A percentile compares a stretch with the other conserved stretches of the same genome.
Conservation (phyloP, 2,888 invertebrate genomes). For the Metellina segmentata region DNA sequence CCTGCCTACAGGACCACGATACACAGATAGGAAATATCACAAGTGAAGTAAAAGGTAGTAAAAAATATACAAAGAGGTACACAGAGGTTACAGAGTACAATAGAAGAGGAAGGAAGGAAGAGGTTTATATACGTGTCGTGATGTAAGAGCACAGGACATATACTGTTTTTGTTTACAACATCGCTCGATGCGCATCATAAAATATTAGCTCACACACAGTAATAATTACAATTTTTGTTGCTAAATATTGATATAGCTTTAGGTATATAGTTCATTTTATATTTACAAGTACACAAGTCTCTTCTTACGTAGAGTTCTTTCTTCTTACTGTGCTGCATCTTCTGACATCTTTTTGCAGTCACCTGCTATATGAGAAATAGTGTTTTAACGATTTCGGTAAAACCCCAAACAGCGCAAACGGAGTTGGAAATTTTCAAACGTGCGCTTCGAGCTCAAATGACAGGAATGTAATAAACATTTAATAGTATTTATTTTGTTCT, state of each 20-base stretch:
- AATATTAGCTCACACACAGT: constrained; percentile 72
- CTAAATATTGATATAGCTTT: constrained; percentile 73
- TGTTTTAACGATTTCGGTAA: too few species aligned
- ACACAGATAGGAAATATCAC: constrained; percentile 69
- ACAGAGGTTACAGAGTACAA: constrained; percentile 28
- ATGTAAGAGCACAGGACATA: constrained; percentile 51
- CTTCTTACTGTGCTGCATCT: not conserved
- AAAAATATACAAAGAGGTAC: constrained; percentile 70
- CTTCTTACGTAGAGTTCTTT: constrained; percentile 39
- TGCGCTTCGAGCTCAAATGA: too few species aligned
- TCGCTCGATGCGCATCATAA: constrained; percentile 54
- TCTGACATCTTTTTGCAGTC: not conserved
- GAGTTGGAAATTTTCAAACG: too few species aligned
- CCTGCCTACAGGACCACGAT: constrained; percentile 59
- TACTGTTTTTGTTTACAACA: constrained; percentile 21
- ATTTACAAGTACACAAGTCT: constrained; percentile 40
- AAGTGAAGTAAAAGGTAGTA: constrained; percentile 73
- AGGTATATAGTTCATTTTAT: constrained; percentile 62
- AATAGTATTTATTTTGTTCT: too few species aligned
- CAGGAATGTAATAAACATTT: too few species aligned
- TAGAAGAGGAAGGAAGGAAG: constrained; percentile 46
- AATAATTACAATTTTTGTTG: constrained; percentile 60
- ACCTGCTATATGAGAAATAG: not conserved
- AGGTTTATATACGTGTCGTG: constrained; percentile 23
- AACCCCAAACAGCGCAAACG: too few species aligned